Base-by-base conservation (phyloP, 2,888 invertebrate genomes). In the Sceliomorpha sp. region DNA sequence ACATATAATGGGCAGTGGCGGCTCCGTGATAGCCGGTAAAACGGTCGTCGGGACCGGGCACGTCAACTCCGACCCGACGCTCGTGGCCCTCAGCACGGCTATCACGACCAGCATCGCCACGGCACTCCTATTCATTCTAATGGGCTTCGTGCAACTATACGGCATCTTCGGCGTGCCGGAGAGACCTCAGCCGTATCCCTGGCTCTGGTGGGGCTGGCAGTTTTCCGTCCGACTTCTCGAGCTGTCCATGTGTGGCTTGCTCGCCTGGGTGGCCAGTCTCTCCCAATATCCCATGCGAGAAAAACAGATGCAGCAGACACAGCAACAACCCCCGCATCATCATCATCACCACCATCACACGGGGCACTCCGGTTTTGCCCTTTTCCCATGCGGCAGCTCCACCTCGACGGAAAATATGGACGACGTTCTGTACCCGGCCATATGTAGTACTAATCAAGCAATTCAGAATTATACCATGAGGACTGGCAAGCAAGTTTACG, bases 121-220 rank as follows among this genome's bases (percentile, higher is more conserved):
- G 0, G 96, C 97, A 0, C 89, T 97, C 76, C 89, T 97, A 17
- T 96, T 96, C 83, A 91, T 97, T 8, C 88, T 97, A 14, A 91
- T 96, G 89, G 96, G 96, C 0, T 92, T 92, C 8, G 91, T 97
- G 15, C 96, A 97, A 83, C 92, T 97, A 14, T 97, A 96, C 85
- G 96, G 95, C 1, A 90, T 94, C 40, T 91, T 94, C 78, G 92
- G 91, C 40, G 92, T 94, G 47, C 88, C 84, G 70, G 89, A 88
- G 77, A 76, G 89, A 77, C 84, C 83, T 5, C 83, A 83, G 14
- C 89, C 90, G 0, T 88, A 90, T 64, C 89, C 90, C 68, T 98
- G 98, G 98, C 90, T 96, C 1, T 94, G 97, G 90, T 97, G 96
- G 96, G 94, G 95, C 12, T 97, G 95, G 89, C 96, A 97, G 83